Conservation (phyloP, 2,888 invertebrate genomes). For the Xestobium rufovillosum region DNA sequence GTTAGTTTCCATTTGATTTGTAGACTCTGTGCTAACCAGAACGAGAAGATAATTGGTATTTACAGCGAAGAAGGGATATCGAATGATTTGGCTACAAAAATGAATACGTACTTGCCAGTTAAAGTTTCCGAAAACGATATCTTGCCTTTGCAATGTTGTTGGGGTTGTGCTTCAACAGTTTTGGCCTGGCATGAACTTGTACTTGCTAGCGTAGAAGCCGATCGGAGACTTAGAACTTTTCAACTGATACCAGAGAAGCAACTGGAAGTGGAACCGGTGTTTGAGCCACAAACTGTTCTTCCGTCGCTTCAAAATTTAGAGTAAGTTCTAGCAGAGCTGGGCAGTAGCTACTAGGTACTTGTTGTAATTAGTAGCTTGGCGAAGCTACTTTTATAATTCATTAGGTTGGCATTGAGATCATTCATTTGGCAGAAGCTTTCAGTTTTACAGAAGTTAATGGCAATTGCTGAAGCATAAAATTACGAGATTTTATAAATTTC, state of each 20-base stretch:
- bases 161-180: slow-evolving; percentile 56
- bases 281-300: neutral
- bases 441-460: too few species aligned
- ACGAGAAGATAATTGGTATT: slow-evolving; percentile 48
- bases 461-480: too few species aligned
- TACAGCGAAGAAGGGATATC: slow-evolving; percentile 54
- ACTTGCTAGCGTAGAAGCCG: slow-evolving; percentile 49
- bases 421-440: too few species aligned
- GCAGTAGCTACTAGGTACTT: too few species aligned
- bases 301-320: too few species aligned
- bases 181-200: slow-evolving; percentile 58
- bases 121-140: slow-evolving; percentile 48
- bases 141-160: slow-evolving; percentile 56
- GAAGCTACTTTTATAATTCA: too few species aligned
- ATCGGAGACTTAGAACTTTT: slow-evolving; percentile 32
- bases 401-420: too few species aligned
- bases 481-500: too few species aligned
- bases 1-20: too few species aligned
- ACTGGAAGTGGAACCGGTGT: slow-evolving; percentile 4
- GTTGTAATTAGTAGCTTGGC: too few species aligned
- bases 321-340: too few species aligned
- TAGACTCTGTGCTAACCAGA: slow-evolving; percentile 31
- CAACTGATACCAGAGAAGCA: neutral
- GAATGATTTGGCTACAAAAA: slow-evolving; percentile 53
- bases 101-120: slow-evolving; percentile 57